A percentile compares a stretch with the other conserved stretches of the same genome.
Evolutionary conservation across 1,140 invertebrate genomes (phyloP).

Genomic region (Euwallacea fornicatus): DNA sequence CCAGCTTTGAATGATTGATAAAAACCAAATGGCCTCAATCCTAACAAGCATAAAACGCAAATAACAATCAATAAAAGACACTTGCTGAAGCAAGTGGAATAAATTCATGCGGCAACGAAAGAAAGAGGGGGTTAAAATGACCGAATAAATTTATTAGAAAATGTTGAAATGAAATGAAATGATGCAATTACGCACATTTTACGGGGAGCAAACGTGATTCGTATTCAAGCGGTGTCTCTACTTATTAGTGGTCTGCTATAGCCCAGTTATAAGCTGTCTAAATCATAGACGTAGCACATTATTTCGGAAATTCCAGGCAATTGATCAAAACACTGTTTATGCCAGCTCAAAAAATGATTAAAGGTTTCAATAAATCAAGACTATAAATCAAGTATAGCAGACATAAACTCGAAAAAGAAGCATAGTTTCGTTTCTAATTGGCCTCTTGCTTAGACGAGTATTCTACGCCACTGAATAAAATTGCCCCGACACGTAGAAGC

Average conservation of each 20-base stretch:
- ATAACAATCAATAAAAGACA: slow-evolving; percentile 8
- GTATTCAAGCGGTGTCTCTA: slow-evolving; percentile 43
- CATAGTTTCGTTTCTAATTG: no score
- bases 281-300: slow-evolving; percentile 19
- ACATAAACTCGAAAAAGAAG: no score
- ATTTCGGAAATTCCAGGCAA: no score
- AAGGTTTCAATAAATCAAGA: no score
- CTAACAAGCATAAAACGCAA: not conserved
- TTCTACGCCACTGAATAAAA: slow-evolving; percentile 27
- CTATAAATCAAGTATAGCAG: no score
- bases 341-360: no score
- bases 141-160: slow-evolving; percentile 42
- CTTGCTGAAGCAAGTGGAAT: slow-evolving; percentile 8
- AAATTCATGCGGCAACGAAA: slow-evolving; percentile 9
- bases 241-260: slow-evolving; percentile 41
- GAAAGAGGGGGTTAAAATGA: slow-evolving; percentile 23
- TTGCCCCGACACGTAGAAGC: slow-evolving; percentile 30
- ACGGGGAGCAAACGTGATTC: slow-evolving; percentile 37
- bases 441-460: no score
- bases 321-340: no score
- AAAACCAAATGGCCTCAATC: no score
- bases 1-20: no score
- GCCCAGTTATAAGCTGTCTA: slow-evolving; percentile 27
- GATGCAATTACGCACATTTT: slow-evolving; percentile 45
- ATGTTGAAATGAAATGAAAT: slow-evolving; percentile 44